A percentile compares a stretch with the other conserved stretches of the same genome.
Evolutionary conservation across 2,113 vertebrate genomes (phyloP).

Genomic region (Cyprinodon tularosa): DNA sequence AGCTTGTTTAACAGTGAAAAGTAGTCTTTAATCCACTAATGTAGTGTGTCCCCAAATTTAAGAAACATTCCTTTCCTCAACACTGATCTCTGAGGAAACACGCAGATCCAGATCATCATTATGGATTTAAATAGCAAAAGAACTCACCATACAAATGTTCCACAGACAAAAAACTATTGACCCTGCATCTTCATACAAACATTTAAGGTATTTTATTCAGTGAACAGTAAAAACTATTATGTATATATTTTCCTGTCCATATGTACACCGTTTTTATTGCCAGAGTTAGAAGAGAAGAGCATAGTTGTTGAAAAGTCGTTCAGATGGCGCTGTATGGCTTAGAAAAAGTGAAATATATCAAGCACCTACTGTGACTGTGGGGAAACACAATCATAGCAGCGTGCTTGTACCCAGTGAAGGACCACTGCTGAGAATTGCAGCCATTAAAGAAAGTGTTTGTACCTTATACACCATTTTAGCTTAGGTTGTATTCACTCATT

Average conservation of each 20-base stretch:
- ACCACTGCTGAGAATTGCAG: constrained; percentile 14
- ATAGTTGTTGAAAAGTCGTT: constrained; percentile 5
- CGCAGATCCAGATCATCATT: neutral
- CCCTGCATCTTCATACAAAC: neutral
- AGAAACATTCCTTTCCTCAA: too few relatives aligned
- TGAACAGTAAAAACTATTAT: neutral
- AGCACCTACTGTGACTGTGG: neutral
- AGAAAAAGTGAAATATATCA: constrained; percentile 12
- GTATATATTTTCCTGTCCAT: neutral
- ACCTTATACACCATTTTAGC: neutral
- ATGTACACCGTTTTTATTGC: constrained; percentile 7
- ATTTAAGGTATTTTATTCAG: too few relatives aligned
- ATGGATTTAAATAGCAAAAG: neutral
- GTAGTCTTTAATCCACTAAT: too few relatives aligned
- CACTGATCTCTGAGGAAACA: too few relatives aligned
- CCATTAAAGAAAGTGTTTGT: neutral
- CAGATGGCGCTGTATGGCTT: neutral
- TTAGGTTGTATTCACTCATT: constrained; percentile 1
- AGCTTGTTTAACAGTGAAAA: too few relatives aligned
- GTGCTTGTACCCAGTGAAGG: constrained; percentile 5
- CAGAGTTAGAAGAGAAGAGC: neutral
- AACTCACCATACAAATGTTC: neutral
- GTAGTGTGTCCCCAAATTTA: too few relatives aligned
- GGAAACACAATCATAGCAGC: constrained; percentile 4
- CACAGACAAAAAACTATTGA: neutral